These are phyloP conservation scores for Isaurus tuberculatus DNA, from an alignment of 92 coral and sea anemone species.

Conservation along the genomic window DNA sequence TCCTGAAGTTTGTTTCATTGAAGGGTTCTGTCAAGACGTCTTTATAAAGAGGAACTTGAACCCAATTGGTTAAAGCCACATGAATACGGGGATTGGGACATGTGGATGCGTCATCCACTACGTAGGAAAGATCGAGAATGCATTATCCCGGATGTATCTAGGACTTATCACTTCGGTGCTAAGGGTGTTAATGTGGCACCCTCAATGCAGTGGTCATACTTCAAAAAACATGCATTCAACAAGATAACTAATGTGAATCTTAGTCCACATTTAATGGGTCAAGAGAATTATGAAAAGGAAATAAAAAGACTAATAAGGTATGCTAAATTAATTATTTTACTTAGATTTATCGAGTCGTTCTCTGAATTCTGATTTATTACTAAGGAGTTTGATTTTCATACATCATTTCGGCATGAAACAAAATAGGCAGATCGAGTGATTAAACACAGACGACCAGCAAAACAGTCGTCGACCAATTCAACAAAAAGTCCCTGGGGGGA, in stretches of 20 bases:
- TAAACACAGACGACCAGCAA: too few species aligned
- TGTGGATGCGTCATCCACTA: conserved; percentile 54
- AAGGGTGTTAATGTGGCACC: conserved; percentile 66
- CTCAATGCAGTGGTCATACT: conserved; percentile 52
- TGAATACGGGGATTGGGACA: conserved; percentile 65
- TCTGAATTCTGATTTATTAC: too few species aligned
- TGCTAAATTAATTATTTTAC: too few species aligned
- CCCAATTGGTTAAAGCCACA: conserved; percentile 59
- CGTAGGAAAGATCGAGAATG: conserved; percentile 64
- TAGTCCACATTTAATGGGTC: conserved; percentile 57
- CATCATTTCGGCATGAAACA: too few species aligned
- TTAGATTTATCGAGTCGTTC: too few species aligned
- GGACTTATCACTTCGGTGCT: conserved; percentile 69
- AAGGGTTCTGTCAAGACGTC: conserved; percentile 69
- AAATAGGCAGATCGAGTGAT: too few species aligned
- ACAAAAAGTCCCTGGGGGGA: too few species aligned
- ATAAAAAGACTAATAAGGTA: too few species aligned
- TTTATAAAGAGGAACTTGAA: conserved; percentile 69
- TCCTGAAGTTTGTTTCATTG: background rate
- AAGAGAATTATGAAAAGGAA: too few species aligned
- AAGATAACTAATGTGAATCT: conserved; percentile 41
- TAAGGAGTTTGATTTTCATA: too few species aligned
- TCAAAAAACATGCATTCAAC: conserved; percentile 64
- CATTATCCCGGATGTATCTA: conserved; percentile 68
- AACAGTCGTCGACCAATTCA: too few species aligned